Evolutionary conservation across 2,113 vertebrate species (phyloP).

Genomic region (Hyperopisus bebe): DNA sequence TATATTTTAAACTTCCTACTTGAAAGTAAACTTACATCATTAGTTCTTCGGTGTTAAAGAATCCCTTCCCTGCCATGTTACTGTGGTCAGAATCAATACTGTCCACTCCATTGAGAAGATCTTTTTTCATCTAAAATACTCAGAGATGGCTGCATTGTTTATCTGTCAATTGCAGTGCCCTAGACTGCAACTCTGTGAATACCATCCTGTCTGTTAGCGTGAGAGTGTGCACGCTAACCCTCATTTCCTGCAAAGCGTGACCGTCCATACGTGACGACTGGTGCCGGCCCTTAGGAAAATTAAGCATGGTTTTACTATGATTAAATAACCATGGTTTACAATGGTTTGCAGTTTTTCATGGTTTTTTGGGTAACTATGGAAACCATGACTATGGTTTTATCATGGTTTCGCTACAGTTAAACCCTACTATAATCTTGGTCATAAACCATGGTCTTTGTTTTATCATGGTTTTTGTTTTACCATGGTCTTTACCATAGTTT

Average conservation of each 20-base stretch:
- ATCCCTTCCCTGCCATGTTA: neutral
- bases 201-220: constrained; percentile 34
- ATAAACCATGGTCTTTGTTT: no score
- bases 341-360: no score
- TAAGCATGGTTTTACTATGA: no score
- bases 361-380: no score
- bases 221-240: neutral
- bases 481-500: no score
- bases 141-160: neutral
- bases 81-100: constrained; percentile 1
- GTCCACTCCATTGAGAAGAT: neutral
- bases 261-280: neutral
- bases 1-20: neutral
- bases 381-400: no score
- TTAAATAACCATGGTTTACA: no score
- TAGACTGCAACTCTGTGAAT: constrained; percentile 20
- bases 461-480: no score
- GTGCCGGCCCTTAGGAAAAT: neutral
- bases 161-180: neutral
- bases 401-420: no score
- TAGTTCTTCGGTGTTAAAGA: neutral
- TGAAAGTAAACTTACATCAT: neutral
- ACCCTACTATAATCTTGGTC: no score
- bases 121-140: neutral
- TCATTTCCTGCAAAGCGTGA: neutral